Evolutionary conservation across 2,888 invertebrate species (phyloP).

Genomic region (Aspidiotus destructor): DNA sequence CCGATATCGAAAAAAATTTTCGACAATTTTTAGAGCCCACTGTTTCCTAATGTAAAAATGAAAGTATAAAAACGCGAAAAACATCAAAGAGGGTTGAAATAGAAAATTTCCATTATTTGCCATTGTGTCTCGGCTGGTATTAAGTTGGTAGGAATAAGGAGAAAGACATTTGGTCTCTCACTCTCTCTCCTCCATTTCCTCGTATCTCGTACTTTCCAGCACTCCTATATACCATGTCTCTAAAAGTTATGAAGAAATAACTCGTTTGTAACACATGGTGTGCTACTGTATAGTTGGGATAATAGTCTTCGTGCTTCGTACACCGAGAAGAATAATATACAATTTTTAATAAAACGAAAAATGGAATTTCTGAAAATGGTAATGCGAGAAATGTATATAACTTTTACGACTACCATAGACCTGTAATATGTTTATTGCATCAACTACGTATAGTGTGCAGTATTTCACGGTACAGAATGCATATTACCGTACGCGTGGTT

Average conservation of each 20-base stretch:
- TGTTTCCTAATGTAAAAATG: slow-evolving; percentile 15
- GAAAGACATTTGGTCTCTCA: neutral
- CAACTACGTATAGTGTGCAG: neutral
- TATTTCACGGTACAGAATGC: neutral
- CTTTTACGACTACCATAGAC: slow-evolving; percentile 23
- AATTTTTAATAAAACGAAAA: slow-evolving; percentile 30
- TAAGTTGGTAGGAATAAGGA: slow-evolving; percentile 16
- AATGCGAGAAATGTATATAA: slow-evolving; percentile 21
- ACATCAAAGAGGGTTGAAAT: slow-evolving; percentile 24
- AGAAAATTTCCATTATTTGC: slow-evolving; percentile 15
- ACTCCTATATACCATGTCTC: slow-evolving; percentile 1
- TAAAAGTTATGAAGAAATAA: slow-evolving; percentile 27
- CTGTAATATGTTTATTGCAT: neutral
- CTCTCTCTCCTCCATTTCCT: slow-evolving; percentile 1
- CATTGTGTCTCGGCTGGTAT: slow-evolving; percentile 18
- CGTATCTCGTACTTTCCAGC: slow-evolving; percentile 5
- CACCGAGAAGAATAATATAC: neutral
- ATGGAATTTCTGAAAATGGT: slow-evolving; percentile 22
- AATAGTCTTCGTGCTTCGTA: neutral
- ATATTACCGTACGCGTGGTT: too few species aligned
- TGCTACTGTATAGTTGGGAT: slow-evolving; percentile 7
- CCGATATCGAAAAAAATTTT: neutral
- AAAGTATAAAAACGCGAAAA: slow-evolving; percentile 20
- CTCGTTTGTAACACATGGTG: slow-evolving; percentile 29
- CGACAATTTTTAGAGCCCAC: slow-evolving; percentile 15